Evolutionary conservation across 2,113 vertebrate genomes (phyloP).

Genomic region (Pangasianodon hypophthalmus): DNA sequence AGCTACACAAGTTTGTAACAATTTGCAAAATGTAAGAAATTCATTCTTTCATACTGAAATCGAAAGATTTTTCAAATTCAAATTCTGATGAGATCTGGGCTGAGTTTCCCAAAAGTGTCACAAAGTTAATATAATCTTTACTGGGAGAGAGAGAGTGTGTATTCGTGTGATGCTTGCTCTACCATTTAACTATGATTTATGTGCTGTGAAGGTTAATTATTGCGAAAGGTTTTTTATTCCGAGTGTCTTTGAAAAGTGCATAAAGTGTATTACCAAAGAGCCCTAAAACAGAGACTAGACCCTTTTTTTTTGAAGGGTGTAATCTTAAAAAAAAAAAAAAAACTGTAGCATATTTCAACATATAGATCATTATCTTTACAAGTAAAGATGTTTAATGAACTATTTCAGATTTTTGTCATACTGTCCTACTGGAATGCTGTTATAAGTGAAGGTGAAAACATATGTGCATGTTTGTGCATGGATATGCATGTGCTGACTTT

Average conservation of each 20-base stretch:
- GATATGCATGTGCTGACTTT: neutral
- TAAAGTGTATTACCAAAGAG: neutral
- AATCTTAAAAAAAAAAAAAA: neutral
- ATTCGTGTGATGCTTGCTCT: neutral
- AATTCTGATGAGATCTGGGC: neutral
- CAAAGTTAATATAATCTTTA: neutral
- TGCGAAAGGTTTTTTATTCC: neutral
- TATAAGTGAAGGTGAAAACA: neutral
- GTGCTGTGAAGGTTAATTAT: neutral
- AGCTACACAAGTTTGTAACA: neutral
- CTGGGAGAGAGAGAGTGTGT: neutral
- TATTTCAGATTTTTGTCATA: neutral
- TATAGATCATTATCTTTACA: neutral
- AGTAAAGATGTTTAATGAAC: neutral
- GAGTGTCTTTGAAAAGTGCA: neutral
- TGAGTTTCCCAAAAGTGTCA: neutral
- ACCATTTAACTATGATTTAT: neutral
- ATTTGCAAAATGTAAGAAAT: neutral
- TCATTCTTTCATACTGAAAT: neutral
- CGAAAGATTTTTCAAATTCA: neutral
- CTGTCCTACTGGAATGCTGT: neutral
- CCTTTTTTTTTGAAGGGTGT: neutral
- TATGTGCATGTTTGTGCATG: slow-evolving; percentile 18
- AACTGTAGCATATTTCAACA: neutral
- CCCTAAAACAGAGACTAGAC: neutral